Evolutionary conservation across 2,888 invertebrate species (phyloP).

Genomic region (Rhogogaster chlorosoma): DNA sequence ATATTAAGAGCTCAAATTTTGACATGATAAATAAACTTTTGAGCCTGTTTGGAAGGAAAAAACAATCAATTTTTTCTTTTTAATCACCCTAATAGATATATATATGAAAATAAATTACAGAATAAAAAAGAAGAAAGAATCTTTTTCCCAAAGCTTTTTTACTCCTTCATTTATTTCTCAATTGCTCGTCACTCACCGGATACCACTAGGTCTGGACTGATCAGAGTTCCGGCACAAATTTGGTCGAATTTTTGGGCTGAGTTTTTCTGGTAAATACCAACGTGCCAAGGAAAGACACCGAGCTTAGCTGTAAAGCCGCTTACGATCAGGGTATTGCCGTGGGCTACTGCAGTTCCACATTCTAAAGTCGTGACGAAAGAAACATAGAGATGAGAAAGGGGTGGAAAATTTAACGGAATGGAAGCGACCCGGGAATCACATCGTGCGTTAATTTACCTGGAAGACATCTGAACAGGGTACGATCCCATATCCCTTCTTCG

Average conservation of each 20-base stretch:
- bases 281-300: conserved; percentile 67
- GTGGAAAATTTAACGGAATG: background rate
- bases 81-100: too few species aligned
- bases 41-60: too few species aligned
- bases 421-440: background rate
- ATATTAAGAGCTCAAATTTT: too few species aligned
- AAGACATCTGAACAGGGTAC: conserved; percentile 62
- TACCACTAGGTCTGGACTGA: conserved; percentile 63
- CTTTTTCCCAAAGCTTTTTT: background rate
- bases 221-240: conserved; percentile 65
- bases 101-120: background rate
- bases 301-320: conserved; percentile 62
- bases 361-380: conserved; percentile 56
- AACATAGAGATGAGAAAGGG: background rate
- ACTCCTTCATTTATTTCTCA: background rate
- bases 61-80: too few species aligned
- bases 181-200: conserved; percentile 59
- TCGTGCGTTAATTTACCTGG: conserved; percentile 58
- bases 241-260: conserved; percentile 54
- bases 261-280: conserved; percentile 61
- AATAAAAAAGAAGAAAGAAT: background rate
- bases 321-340: conserved; percentile 63
- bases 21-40: too few species aligned
- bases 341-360: conserved; percentile 62
- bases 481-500: conserved; percentile 64